Evolutionary conservation across 2,113 vertebrate genomes (phyloP).

Genomic region (Cairina moschata): DNA sequence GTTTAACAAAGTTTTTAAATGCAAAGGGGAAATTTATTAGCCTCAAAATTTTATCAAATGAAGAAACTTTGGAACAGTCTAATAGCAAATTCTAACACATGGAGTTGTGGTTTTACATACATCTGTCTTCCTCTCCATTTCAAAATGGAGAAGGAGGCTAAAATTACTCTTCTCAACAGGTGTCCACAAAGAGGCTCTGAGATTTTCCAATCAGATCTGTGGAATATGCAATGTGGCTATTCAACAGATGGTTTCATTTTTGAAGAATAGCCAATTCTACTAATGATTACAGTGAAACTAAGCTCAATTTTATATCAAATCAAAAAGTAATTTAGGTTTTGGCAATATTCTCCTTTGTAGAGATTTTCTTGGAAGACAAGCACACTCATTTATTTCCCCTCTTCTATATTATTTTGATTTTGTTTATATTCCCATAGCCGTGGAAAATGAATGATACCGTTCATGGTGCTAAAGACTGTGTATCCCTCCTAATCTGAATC

Average conservation of each 20-base stretch:
- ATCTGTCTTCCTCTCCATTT: constrained; percentile 58
- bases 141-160: constrained; percentile 56
- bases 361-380: background rate
- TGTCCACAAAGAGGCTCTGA: constrained; percentile 40
- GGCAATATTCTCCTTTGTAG: background rate
- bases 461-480: background rate
- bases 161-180: constrained; percentile 66
- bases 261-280: constrained; percentile 23
- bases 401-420: background rate
- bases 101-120: constrained; percentile 14
- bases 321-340: background rate
- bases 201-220: constrained; percentile 67
- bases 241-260: constrained; percentile 56
- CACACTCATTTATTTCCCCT: background rate
- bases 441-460: background rate
- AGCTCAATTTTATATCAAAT: background rate
- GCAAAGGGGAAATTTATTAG: background rate
- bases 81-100: background rate
- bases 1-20: background rate
- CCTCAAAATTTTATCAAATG: background rate
- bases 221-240: constrained; percentile 49
- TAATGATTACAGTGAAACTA: constrained; percentile 43
- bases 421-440: background rate
- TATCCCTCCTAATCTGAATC: background rate
- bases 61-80: background rate